Base-by-base conservation (phyloP, 2,888 invertebrate species). In the Melanostoma scalare region DNA sequence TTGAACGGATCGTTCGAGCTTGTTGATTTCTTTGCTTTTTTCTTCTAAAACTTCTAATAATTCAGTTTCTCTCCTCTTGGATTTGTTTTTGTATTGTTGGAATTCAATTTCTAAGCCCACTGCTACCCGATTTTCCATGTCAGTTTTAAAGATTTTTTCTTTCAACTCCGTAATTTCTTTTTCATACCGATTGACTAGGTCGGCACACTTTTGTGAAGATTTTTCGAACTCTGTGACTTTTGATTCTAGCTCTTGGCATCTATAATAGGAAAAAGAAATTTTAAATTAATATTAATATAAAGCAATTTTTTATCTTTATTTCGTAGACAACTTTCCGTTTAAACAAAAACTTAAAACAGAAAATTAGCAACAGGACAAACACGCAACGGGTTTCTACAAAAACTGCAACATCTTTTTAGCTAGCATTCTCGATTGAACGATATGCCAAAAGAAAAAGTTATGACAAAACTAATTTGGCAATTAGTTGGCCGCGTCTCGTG, bases 41-140 rank as follows among this genome's bases (percentile, higher is more conserved):
- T 93, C 93, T 33, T 91, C 90, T 38, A 94, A 86, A 0, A 91
- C 88, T 1, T 92, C 91, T 0, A 93, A 85, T 4, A 94, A 87
- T 87, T 94, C 94, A 38, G 90, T 90, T 89, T 94, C 94, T 65
- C 94, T 91, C 1, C 88, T 89, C 87, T 92, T 93, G 4, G 92
- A 89, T 87, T 93, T 93, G 4, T 89, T 90, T 88, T 92, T 92
- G 4, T 93, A 89, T 30, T 92, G 92, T 78, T 93, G 92, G 86
- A 92, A 92, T 87, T 92, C 92, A 67, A 93, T 93, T 87, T 94
- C 93, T 73, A 89, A 78, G 68, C 88, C 89, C 8, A 89, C 86
- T 6, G 87, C 88, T 8, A 88, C 88, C 50, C 89, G 89, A 86
- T 89, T 89, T 85, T 89, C 89, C 87, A 88, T 85, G 69, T 89